phyloP scores from a whole-genome alignment of 1,140 invertebrate genomes.

The Panagrolaimus sp. region DNA sequence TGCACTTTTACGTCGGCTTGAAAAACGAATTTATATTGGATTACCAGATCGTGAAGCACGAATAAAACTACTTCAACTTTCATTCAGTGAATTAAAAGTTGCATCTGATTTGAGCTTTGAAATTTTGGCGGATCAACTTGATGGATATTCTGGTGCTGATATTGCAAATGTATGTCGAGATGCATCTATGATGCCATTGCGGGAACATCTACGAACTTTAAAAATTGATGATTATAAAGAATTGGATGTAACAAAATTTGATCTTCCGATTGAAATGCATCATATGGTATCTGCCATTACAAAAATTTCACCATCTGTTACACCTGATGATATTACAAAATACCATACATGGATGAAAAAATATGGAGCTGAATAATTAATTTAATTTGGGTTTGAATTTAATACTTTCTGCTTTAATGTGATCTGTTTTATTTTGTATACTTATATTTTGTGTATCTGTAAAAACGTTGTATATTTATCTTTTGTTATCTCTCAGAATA shows the following conservation, averaged over 20 bases:
- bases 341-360: slow-evolving; percentile 42
- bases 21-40: slow-evolving; percentile 98
- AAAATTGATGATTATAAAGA: slow-evolving; percentile 20
- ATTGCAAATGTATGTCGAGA: slow-evolving; percentile 48
- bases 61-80: slow-evolving; percentile 27
- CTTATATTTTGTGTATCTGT: no score
- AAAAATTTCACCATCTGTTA: slow-evolving; percentile 34
- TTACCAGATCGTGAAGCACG: slow-evolving; percentile 98
- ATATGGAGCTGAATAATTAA: slow-evolving; percentile 23
- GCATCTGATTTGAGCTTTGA: slow-evolving; percentile 16
- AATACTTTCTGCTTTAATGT: no score
- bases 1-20: slow-evolving; percentile 84
- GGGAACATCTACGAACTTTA: slow-evolving; percentile 23
- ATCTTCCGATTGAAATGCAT: slow-evolving; percentile 29
- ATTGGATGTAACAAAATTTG: slow-evolving; percentile 25
- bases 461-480: no score
- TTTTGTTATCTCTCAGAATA: no score
- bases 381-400: no score
- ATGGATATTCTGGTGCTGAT: slow-evolving; percentile 50
- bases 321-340: slow-evolving; percentile 26
- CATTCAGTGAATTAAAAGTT: slow-evolving; percentile 35
- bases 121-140: slow-evolving; percentile 34
- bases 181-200: slow-evolving; percentile 38
- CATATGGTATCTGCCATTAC: slow-evolving; percentile 34
- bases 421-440: no score